Base-by-base conservation (phyloP, 2,888 invertebrate species). In the Hypolimnas misippus region DNA sequence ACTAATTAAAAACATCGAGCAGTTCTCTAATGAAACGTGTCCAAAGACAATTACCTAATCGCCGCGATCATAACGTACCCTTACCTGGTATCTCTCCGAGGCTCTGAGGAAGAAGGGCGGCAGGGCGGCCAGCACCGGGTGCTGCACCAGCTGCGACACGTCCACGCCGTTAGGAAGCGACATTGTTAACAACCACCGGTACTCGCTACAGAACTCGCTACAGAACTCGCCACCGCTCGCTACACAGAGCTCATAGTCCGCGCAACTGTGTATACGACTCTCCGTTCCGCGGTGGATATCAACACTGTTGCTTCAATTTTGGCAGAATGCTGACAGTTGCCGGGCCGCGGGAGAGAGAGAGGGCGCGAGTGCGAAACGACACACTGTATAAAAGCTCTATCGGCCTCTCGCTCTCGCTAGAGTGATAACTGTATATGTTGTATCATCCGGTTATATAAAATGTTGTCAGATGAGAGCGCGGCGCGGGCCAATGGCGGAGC, bases 21-120 rank as follows among this genome's bases (percentile, higher is more conserved):
- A n/a, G n/a, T n/a, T n/a, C n/a, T n/a, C n/a, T n/a, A n/a, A n/a
- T n/a, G n/a, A n/a, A n/a, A n/a, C n/a, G n/a, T n/a, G n/a, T n/a
- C n/a, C 5, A 21, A 46, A 19, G 3, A 3, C 10, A 14, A 7
- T 49, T 29, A 46, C 44, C 19, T 14, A 29, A 49, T 29, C 25
- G n/a, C 35, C 25, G 25, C 25, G 29, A 8, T 29, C 49, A 29
- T 8, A 21, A 12, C 19, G 42, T 38, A 33, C 92, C 92, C 19
- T 35, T 38, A 33, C 92, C 92, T 98, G 98, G 88, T 98, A 98
- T 77, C 98, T 94, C 84, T 98, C 98, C 19, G 96, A 96, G 63
- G 97, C 97, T 73, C 97, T 93, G 64, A 97, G 89, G 86, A 97
- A 97, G 87, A 97, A 97, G n/a, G 97, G 97, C 52, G 97, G 97